Conservation (phyloP, 2,888 invertebrate species). For the Pecten maximus region DNA sequence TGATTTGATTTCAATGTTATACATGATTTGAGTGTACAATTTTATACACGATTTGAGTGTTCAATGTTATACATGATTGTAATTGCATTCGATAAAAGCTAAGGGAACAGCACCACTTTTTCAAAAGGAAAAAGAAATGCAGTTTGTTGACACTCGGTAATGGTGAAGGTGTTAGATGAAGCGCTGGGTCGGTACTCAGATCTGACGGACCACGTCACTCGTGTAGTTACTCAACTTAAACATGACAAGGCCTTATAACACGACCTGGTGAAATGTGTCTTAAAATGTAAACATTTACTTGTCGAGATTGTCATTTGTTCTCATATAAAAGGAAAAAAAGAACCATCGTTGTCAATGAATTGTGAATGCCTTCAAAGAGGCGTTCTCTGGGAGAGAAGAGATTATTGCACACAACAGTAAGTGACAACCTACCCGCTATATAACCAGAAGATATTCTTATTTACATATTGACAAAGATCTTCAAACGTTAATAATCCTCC, state of each 20-base stretch:
- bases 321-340: background rate
- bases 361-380: background rate
- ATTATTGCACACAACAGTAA: background rate
- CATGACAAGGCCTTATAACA: background rate
- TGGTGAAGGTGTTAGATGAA: background rate
- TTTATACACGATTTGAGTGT: too few relatives aligned
- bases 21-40: too few relatives aligned
- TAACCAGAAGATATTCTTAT: background rate
- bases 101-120: background rate
- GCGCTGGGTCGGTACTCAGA: background rate
- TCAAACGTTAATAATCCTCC: slow-evolving; percentile 30
- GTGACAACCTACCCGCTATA: background rate
- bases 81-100: too few relatives aligned
- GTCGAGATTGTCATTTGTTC: background rate
- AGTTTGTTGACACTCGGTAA: background rate
- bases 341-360: background rate
- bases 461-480: slow-evolving; percentile 21
- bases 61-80: too few relatives aligned
- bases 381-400: background rate
- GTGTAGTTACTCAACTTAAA: background rate
- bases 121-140: background rate
- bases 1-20: too few relatives aligned
- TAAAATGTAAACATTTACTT: background rate
- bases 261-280: background rate
- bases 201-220: background rate